Base-by-base conservation (phyloP, 1,140 invertebrate genomes). In the Bicyclus anynana region DNA sequence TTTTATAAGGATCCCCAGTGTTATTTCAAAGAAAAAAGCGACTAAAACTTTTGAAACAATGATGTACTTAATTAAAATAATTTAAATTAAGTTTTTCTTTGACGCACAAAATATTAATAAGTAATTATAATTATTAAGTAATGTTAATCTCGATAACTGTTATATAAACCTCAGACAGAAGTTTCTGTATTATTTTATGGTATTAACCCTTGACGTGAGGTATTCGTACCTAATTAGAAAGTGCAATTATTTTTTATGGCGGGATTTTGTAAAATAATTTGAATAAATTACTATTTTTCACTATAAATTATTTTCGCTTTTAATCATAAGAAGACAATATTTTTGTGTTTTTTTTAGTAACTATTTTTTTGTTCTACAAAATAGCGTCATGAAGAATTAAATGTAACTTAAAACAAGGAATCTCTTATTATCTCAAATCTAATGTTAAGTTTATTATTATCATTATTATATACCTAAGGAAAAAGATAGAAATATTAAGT, bases 61-160 rank as follows among this genome's bases (percentile, higher is more conserved):
- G n/a, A n/a, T n/a, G n/a, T 79, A 79, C 76, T 79, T 79, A 79
- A 79, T n/a, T n/a, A n/a, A n/a, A n/a, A n/a, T n/a, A n/a, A n/a
- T n/a, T 68, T 79, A 76, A 54, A 27, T 17, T 57, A 51, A 53
- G 44, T 18, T 20, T 5, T n/a, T 14, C 33, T 23, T n/a, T 35
- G 14, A 44, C 20, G 10, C 29, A 53, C 33, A 51, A 51, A n/a
- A n/a, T n/a, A n/a, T n/a, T n/a, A n/a, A n/a, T n/a, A n/a, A n/a
- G n/a, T 51, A 6, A 33, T n/a, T n/a, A n/a, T 33, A 33, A 1
- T 37, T 13, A 29, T 9, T 47, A 59, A 50, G 65, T 46, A 48
- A 47, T 7, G 21, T 26, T 26, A 26, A 26, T 7, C 10, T 33
- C 29, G 29, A 1, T n/a, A n/a, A n/a, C n/a, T n/a, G n/a, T n/a